Conservation (phyloP, 2,888 invertebrate species). For the Melieria crassipennis region DNA sequence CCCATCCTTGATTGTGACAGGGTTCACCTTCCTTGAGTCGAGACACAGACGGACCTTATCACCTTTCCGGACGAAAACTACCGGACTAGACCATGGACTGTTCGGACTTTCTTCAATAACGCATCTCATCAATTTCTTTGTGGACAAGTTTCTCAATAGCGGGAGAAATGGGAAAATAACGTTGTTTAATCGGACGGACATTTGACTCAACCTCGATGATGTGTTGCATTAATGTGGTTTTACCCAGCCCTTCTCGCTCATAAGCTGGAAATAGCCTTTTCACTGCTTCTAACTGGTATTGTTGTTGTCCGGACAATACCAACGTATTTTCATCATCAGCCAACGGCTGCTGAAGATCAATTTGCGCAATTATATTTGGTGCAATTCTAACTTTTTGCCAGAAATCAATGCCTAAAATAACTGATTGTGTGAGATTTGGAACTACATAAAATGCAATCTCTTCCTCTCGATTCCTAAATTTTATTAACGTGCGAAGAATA, state of each 20-base stretch:
- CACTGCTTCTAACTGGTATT: not conserved
- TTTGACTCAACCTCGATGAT: constrained; percentile 37
- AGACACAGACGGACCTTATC: constrained; percentile 49
- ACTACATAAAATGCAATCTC: constrained; percentile 15
- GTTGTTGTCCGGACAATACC: not conserved
- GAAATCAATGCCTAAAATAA: constrained; percentile 27
- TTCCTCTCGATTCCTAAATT: constrained; percentile 3
- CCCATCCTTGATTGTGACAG: constrained; percentile 43
- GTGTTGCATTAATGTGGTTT: constrained; percentile 35
- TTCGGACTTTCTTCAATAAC: constrained; percentile 50
- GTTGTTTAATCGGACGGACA: constrained; percentile 40
- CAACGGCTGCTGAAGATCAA: not conserved
- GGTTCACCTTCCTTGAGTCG: constrained; percentile 52
- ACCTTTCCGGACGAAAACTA: constrained; percentile 48
- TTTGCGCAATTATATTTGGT: not conserved
- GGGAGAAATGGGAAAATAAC: constrained; percentile 41
- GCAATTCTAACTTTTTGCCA: constrained; percentile 22
- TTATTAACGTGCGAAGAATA: not conserved
- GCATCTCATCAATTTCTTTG: constrained; percentile 53
- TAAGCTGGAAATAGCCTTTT: constrained; percentile 35
- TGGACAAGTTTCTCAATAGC: constrained; percentile 38
- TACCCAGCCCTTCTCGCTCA: constrained; percentile 34
- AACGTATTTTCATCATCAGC: not conserved
- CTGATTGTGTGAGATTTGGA: constrained; percentile 18
- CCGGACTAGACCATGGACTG: constrained; percentile 53